A percentile compares a stretch with the other conserved stretches of the same genome.
Evolutionary conservation across 2,113 vertebrate species (phyloP).

Genomic region (Crotalus helleri): DNA sequence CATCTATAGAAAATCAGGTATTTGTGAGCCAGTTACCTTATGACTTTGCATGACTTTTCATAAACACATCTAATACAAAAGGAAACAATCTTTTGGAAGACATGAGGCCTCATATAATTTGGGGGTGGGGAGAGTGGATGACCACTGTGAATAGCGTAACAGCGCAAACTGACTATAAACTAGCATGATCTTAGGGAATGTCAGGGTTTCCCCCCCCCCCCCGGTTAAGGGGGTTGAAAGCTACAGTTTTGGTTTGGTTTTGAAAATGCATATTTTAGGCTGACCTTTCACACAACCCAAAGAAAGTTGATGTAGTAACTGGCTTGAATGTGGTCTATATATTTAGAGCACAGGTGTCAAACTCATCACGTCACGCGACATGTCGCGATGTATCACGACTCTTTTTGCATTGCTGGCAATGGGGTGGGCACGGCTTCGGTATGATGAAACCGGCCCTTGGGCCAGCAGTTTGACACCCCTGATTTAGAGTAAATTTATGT

Average conservation of each 20-base stretch:
- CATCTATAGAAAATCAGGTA: background rate
- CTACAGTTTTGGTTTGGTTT: background rate
- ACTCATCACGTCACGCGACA: too few relatives aligned
- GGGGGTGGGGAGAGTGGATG: background rate
- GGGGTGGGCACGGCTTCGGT: too few relatives aligned
- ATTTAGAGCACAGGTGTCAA: background rate
- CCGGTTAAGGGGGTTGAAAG: background rate
- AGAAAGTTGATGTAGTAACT: background rate
- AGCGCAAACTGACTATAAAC: background rate
- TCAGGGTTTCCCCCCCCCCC: background rate
- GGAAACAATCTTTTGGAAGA: background rate
- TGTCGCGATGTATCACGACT: too few relatives aligned
- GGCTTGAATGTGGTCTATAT: constrained; percentile 15
- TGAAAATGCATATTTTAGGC: background rate
- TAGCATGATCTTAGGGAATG: background rate
- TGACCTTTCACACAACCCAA: background rate
- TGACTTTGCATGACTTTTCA: background rate
- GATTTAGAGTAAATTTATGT: constrained; percentile 29
- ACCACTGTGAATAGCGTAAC: background rate
- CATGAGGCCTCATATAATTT: background rate
- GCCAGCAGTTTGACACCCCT: too few relatives aligned
- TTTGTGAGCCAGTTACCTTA: background rate
- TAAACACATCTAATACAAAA: background rate
- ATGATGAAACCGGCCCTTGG: too few relatives aligned
- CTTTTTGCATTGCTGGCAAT: too few relatives aligned